phyloP scores from a whole-genome alignment of 2,113 vertebrate species.

The Chelonoidis abingdonii region DNA sequence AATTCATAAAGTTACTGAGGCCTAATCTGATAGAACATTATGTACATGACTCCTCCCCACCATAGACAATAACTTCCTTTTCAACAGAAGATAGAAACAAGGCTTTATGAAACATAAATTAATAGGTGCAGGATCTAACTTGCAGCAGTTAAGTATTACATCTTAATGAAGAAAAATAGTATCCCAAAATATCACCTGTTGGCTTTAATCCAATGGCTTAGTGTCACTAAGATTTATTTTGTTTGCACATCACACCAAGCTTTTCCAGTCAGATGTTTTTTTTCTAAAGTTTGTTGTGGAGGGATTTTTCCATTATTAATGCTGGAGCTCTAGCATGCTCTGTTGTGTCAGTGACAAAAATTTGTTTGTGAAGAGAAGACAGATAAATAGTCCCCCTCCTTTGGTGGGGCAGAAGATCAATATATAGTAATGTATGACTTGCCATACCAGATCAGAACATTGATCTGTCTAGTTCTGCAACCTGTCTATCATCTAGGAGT shows the following conservation, averaged over 20 bases:
- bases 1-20: slow-evolving; percentile 81
- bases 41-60: slow-evolving; percentile 73
- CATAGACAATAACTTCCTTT: slow-evolving; percentile 69
- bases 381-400: neutral
- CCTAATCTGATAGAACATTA: slow-evolving; percentile 82
- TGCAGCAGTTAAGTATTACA: slow-evolving; percentile 6
- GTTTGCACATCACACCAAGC: neutral
- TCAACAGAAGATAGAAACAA: slow-evolving; percentile 38
- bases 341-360: neutral
- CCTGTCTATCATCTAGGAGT: neutral
- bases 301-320: neutral
- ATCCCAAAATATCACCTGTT: neutral
- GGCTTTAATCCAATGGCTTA: neutral
- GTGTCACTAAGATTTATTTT: slow-evolving; percentile 7
- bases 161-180: neutral
- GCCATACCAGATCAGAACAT: neutral
- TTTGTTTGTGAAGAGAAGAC: slow-evolving; percentile 3
- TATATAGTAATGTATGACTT: neutral
- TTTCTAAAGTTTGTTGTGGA: neutral
- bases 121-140: slow-evolving; percentile 27
- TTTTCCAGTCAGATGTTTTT: neutral
- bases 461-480: neutral
- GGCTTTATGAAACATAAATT: slow-evolving; percentile 56
- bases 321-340: neutral
- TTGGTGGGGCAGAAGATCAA: neutral